Base-by-base conservation (phyloP, 1,140 invertebrate species). In the Diploscapter pachys region DNA sequence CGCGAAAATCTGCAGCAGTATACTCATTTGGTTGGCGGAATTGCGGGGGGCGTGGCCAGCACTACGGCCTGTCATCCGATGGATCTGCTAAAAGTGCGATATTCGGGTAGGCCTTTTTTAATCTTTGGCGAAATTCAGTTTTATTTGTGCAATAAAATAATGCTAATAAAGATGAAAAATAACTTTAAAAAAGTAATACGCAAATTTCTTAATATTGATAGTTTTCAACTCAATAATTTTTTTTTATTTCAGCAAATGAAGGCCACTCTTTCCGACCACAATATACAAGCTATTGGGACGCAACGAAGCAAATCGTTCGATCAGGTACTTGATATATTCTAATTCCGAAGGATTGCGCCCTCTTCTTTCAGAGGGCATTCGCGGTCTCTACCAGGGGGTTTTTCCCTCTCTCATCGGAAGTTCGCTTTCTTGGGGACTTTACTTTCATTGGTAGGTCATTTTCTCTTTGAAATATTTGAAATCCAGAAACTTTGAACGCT, bases 21-120 rank as follows among this genome's bases (percentile, higher is more conserved):
- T 87, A 94, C 97, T 86, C 93, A 97, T 89, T 89, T 98, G 80
- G 88, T 96, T 78, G 95, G 94, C 86, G 96, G 96, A 59, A 89
- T 98, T 75, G 92, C 92, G 77, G 96, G 95, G 78, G 96, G 96
- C 69, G 92, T 95, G 61, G 91, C 93, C 55, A 95, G 95, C 49
- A 98, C 95, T 90, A 72, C 88, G 4, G 83, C 87, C 53, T 83
- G 90, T 48, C 89, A 90, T 85, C 89, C 96, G 64, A 88, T 99
- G 81, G 96, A 99, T 89, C 90, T 99, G 75, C 92, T 99, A 78
- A 98, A 98, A 90, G 94, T 98, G 75, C 89, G 96, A 88, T 98
- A 88, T 82, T 98, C 89, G 84, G 88, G 88, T 86, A 73, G 80
- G 2, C 63, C 73, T 53, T 6, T 53, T 11, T 13, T 11, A 59